Conservation (phyloP, 2,888 invertebrate genomes). For the Lepidonotus clava region DNA sequence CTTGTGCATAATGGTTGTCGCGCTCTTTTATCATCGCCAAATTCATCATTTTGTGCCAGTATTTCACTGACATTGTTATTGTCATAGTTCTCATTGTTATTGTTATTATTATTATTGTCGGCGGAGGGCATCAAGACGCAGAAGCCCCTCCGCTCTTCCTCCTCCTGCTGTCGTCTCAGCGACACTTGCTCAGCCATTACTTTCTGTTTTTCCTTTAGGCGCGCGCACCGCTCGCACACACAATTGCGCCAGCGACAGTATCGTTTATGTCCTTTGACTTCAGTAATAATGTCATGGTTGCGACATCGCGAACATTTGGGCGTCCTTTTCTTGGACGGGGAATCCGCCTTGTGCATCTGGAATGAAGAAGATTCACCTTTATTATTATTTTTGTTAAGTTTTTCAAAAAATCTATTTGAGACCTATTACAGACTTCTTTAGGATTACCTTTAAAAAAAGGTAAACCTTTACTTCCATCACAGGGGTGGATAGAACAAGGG, state of each 20-base stretch:
- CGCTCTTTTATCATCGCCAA: background rate
- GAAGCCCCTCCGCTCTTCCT: background rate
- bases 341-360: too few relatives aligned
- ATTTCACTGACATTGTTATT: background rate
- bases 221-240: background rate
- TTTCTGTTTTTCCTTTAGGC: background rate
- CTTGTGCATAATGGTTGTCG: background rate
- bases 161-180: conserved; percentile 2
- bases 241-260: background rate
- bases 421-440: too few relatives aligned
- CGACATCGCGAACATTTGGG: conserved; percentile 7
- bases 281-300: background rate
- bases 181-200: conserved; percentile 39
- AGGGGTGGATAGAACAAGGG: too few relatives aligned
- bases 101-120: background rate
- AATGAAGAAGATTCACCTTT: too few relatives aligned
- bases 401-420: too few relatives aligned
- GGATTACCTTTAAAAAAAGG: too few relatives aligned
- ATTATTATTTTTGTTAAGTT: too few relatives aligned
- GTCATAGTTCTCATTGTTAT: background rate
- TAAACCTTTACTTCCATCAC: too few relatives aligned
- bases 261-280: conserved; percentile 8
- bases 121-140: background rate
- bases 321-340: background rate
- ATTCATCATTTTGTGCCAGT: background rate